A percentile compares a stretch with the other conserved stretches of the same genome.
Evolutionary conservation across 2,113 vertebrate genomes (phyloP).

Genomic region (Perca schrenkii): DNA sequence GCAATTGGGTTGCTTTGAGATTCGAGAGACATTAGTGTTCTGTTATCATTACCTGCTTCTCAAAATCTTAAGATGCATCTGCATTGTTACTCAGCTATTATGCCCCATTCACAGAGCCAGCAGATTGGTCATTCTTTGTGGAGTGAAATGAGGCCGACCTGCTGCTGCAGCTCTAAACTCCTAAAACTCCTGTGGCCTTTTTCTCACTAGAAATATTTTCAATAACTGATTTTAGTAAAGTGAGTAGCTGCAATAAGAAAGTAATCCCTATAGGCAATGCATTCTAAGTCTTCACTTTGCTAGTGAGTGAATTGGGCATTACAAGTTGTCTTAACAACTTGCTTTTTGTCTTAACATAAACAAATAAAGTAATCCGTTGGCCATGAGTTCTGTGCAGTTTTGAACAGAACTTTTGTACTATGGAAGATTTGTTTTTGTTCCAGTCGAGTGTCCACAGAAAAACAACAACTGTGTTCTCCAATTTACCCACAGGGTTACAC

Average conservation of each 20-base stretch:
- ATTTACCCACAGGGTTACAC: constrained; percentile 22
- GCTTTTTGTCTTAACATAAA: background rate
- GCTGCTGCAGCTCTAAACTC: constrained; percentile 11
- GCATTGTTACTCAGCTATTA: constrained; percentile 45
- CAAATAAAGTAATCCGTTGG: background rate
- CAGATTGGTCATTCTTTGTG: constrained; percentile 35
- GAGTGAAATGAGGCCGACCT: constrained; percentile 24
- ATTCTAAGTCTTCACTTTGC: background rate
- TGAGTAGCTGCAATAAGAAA: background rate
- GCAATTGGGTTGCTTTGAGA: constrained; percentile 40
- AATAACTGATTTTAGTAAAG: background rate
- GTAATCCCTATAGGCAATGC: background rate
- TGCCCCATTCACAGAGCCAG: constrained; percentile 20
- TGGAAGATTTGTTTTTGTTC: constrained; percentile 20
- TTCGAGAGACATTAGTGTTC: constrained; percentile 20
- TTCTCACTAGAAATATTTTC: constrained; percentile 3
- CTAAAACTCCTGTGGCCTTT: background rate
- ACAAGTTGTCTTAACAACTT: background rate
- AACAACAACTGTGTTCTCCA: background rate
- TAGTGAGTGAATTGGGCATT: background rate
- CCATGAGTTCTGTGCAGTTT: background rate
- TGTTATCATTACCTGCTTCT: constrained; percentile 48
- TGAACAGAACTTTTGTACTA: constrained; percentile 13
- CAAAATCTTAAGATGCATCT: constrained; percentile 21
- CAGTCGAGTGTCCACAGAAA: constrained; percentile 10